These are phyloP conservation scores for Silurus asotus DNA, from an alignment of 2,113 vertebrate genomes.

Conservation along the genomic window DNA sequence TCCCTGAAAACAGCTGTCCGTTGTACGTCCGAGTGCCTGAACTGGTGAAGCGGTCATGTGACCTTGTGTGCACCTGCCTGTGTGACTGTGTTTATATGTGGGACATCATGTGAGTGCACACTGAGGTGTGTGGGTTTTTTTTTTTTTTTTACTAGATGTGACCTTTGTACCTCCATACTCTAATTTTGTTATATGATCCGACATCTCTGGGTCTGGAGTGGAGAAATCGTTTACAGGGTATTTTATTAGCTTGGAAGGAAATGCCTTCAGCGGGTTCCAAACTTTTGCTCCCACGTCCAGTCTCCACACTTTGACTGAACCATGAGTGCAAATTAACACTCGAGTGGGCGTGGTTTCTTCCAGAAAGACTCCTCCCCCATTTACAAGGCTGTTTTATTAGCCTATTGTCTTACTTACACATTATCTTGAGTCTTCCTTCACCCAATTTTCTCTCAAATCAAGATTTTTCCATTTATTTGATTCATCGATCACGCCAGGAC, in stretches of 20 bases:
- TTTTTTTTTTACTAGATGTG: not conserved
- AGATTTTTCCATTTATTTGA: no score
- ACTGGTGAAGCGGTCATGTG: constrained; percentile 39
- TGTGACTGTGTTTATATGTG: constrained; percentile 7
- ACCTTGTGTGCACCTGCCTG: not conserved
- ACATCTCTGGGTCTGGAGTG: not conserved
- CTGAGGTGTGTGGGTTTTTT: constrained; percentile 12
- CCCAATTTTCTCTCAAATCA: no score
- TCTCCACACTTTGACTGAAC: not conserved
- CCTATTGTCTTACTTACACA: no score
- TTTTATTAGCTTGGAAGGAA: not conserved
- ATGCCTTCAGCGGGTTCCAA: not conserved
- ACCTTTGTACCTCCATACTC: constrained; percentile 48
- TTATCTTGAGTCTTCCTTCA: no score
- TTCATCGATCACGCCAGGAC: no score
- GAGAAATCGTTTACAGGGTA: not conserved
- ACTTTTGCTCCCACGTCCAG: not conserved
- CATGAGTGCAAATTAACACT: not conserved
- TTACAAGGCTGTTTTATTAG: no score
- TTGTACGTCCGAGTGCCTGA: not conserved
- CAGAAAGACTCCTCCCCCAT: not conserved
- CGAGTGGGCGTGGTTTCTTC: not conserved
- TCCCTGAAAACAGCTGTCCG: not conserved
- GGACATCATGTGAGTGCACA: constrained; percentile 46
- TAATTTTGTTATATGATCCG: not conserved